Conservation (phyloP, 2,113 vertebrate species). For the Marcusenius ussheri region DNA sequence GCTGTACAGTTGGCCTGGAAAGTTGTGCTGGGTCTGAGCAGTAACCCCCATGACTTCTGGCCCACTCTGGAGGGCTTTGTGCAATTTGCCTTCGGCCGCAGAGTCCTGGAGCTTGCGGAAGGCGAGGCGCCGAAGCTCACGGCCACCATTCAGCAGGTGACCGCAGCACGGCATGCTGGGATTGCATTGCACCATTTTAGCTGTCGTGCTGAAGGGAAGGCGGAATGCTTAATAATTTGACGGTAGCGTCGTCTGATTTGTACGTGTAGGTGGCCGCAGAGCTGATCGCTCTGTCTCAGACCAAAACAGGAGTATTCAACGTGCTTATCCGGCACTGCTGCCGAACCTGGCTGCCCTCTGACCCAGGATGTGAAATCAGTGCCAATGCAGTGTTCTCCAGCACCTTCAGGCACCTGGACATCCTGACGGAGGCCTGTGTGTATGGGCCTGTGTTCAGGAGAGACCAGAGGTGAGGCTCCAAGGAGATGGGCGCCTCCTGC, state of each 20-base stretch:
- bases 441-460: conserved; percentile 83
- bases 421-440: conserved; percentile 76
- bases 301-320: conserved; percentile 82
- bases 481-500: background rate
- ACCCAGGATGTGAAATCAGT: conserved; percentile 22
- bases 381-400: conserved; percentile 50
- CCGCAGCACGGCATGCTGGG: background rate
- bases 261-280: conserved; percentile 67
- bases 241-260: conserved; percentile 1
- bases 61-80: conserved; percentile 75
- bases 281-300: conserved; percentile 75
- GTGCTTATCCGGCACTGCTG: conserved; percentile 76
- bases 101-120: conserved; percentile 62
- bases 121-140: conserved; percentile 53
- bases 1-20: conserved; percentile 76
- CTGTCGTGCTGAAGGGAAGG: background rate
- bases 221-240: background rate
- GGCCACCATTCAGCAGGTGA: conserved; percentile 73
- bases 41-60: conserved; percentile 86
- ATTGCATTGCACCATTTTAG: background rate
- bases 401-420: conserved; percentile 64
- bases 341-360: conserved; percentile 66
- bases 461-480: conserved; percentile 75
- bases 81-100: conserved; percentile 66
- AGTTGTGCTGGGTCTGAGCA: conserved; percentile 70